These are phyloP conservation scores for Corythoichthys haematopterus DNA, from an alignment of 2,113 vertebrate species.

Conservation along the genomic window DNA sequence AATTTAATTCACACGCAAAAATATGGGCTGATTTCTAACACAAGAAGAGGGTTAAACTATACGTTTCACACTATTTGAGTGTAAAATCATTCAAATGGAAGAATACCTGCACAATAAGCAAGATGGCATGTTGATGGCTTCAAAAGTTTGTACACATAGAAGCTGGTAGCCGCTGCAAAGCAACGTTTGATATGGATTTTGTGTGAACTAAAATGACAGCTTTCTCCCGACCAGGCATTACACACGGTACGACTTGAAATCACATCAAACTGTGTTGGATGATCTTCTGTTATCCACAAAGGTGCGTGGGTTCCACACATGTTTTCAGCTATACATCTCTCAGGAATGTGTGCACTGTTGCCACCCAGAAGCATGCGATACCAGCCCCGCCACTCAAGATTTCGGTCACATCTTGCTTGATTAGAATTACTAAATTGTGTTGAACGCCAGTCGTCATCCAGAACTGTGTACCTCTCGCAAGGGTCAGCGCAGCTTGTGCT, in stretches of 20 bases:
- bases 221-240: rapidly evolving
- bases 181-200: constrained; percentile 53
- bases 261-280: constrained; percentile 31
- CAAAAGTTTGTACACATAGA: constrained; percentile 53
- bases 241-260: constrained; percentile 33
- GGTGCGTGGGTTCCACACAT: constrained; percentile 46
- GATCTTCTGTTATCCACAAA: constrained; percentile 28
- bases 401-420: neutral
- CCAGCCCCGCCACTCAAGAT: constrained; percentile 42
- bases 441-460: constrained; percentile 53
- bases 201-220: rapidly evolving
- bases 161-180: constrained; percentile 21
- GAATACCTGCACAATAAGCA: constrained; percentile 57
- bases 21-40: too few species aligned
- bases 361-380: constrained; percentile 40
- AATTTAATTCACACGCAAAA: too few species aligned
- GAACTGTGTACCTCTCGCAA: constrained; percentile 27
- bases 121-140: rapidly evolving
- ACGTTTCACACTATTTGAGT: neutral
- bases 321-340: constrained; percentile 16
- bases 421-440: neutral
- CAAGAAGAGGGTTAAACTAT: too few species aligned
- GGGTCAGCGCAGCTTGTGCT: constrained; percentile 37
- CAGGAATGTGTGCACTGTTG: constrained; percentile 40
- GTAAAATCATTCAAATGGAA: too few species aligned